Conservation (phyloP, 1,140 invertebrate genomes). For the Zeugodacus cucurbitae region DNA sequence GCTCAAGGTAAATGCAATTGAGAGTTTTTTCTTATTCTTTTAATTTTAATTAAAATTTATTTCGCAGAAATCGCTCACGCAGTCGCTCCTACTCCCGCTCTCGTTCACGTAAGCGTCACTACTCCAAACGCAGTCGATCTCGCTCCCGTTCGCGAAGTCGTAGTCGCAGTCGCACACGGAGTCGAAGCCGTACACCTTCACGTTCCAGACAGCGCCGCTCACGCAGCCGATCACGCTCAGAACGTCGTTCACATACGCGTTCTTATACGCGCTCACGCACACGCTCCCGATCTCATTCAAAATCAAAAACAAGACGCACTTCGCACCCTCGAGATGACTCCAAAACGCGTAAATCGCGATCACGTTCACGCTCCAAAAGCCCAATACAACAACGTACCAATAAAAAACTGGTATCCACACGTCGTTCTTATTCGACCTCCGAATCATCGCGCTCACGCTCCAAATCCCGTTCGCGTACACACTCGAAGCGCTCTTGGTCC, state of each 20-base stretch:
- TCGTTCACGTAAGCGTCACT: slow-evolving; percentile 12
- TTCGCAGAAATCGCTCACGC: slow-evolving; percentile 24
- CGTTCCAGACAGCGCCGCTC: slow-evolving; percentile 64
- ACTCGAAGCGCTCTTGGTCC: slow-evolving; percentile 64
- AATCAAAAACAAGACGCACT: slow-evolving; percentile 46
- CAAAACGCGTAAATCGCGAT: slow-evolving; percentile 45
- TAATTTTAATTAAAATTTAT: neutral
- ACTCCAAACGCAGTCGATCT: slow-evolving; percentile 51
- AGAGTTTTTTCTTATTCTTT: too few relatives aligned
- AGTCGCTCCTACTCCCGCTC: slow-evolving; percentile 30
- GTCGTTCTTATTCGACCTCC: slow-evolving; percentile 58
- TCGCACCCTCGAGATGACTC: slow-evolving; percentile 55
- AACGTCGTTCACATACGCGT: slow-evolving; percentile 46
- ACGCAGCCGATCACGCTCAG: slow-evolving; percentile 61
- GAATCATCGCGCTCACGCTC: slow-evolving; percentile 65
- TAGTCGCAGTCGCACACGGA: slow-evolving; percentile 46
- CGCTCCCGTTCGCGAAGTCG: slow-evolving; percentile 21
- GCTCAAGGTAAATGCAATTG: slow-evolving; percentile 43
- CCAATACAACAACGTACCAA: slow-evolving; percentile 47
- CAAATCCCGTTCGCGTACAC: slow-evolving; percentile 49
- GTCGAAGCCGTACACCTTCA: slow-evolving; percentile 32
- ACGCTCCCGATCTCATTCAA: slow-evolving; percentile 52
- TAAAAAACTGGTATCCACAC: slow-evolving; percentile 60
- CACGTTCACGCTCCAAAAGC: slow-evolving; percentile 8
- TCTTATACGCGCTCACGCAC: slow-evolving; percentile 61